phyloP scores from a whole-genome alignment of 2,888 invertebrate species.

The Aphodius granarius region DNA sequence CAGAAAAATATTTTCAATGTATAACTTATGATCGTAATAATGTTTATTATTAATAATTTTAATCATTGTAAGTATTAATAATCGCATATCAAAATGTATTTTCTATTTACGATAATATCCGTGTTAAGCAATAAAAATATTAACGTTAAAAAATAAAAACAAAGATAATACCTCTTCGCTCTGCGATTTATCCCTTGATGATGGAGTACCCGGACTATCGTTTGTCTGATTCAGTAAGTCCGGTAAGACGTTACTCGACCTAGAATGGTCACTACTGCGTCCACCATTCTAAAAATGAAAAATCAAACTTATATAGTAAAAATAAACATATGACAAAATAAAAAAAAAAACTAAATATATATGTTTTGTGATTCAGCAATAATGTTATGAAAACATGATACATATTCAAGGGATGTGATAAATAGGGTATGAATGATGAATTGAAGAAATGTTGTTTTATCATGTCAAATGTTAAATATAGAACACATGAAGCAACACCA shows the following conservation, averaged over 20 bases:
- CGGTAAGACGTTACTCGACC: conserved; percentile 91
- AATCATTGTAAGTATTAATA: not conserved
- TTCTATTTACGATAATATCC: not conserved
- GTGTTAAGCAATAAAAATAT: not conserved
- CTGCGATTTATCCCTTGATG: conserved; percentile 87
- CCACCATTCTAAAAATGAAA: conserved; percentile 39
- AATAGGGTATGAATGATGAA: not conserved
- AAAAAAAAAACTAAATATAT: conserved; percentile 8
- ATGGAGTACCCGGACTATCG: conserved; percentile 78
- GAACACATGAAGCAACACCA: not conserved
- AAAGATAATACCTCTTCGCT: conserved; percentile 83
- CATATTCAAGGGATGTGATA: not conserved
- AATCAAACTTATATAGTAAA: not conserved
- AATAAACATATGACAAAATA: not conserved
- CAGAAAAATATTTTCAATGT: not conserved
- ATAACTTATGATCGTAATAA: not conserved
- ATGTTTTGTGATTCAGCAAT: not conserved
- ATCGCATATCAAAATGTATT: not conserved
- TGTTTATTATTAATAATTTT: too few relatives aligned
- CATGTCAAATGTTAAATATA: conserved; percentile 1
- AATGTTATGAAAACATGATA: not conserved
- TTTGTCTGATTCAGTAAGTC: conserved; percentile 91
- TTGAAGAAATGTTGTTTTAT: not conserved
- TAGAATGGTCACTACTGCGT: conserved; percentile 62
- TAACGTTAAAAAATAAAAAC: not conserved